Percentiles rank a stretch among this genome's conserved stretches.
Conservation (phyloP, 2,113 vertebrate genomes). For the Nannospalax galili region DNA sequence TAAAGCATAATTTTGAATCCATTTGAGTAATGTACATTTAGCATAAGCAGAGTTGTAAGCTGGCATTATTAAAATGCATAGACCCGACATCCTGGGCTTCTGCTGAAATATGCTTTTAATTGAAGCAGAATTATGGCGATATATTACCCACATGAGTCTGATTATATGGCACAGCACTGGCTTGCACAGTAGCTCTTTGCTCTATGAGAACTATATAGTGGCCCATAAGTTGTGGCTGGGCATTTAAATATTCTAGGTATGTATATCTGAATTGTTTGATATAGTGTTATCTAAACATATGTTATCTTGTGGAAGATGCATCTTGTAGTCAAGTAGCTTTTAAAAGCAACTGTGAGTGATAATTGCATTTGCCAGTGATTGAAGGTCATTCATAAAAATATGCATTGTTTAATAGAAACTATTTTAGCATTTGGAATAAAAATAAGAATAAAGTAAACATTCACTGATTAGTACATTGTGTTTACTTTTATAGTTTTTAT, state of each 20-base stretch:
- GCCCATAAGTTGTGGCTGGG: conserved; percentile 62
- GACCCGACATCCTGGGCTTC: conserved; percentile 81
- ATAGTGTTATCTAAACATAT: conserved; percentile 64
- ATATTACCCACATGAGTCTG: conserved; percentile 83
- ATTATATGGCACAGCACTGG: conserved; percentile 72
- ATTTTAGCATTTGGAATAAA: conserved; percentile 49
- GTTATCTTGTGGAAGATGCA: conserved; percentile 46
- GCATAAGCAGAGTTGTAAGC: conserved; percentile 79
- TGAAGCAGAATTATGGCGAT: conserved; percentile 86
- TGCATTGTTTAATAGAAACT: conserved; percentile 34
- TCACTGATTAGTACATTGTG: conserved; percentile 39
- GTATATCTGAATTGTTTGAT: conserved; percentile 53
- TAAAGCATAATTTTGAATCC: conserved; percentile 84
- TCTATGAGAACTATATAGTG: conserved; percentile 14
- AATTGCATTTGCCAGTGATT: conserved; percentile 61
- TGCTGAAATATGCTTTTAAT: conserved; percentile 89
- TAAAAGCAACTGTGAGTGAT: conserved; percentile 42
- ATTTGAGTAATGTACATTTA: conserved; percentile 81
- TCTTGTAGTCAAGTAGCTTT: conserved; percentile 58
- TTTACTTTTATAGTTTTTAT: conserved; percentile 67
- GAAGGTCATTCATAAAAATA: conserved; percentile 47
- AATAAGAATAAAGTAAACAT: background rate
- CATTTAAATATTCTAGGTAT: conserved; percentile 60
- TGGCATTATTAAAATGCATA: conserved; percentile 86
- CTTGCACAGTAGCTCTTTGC: conserved; percentile 62